Base-by-base conservation (phyloP, 2,113 vertebrate species). In the Saguinus imperator region DNA sequence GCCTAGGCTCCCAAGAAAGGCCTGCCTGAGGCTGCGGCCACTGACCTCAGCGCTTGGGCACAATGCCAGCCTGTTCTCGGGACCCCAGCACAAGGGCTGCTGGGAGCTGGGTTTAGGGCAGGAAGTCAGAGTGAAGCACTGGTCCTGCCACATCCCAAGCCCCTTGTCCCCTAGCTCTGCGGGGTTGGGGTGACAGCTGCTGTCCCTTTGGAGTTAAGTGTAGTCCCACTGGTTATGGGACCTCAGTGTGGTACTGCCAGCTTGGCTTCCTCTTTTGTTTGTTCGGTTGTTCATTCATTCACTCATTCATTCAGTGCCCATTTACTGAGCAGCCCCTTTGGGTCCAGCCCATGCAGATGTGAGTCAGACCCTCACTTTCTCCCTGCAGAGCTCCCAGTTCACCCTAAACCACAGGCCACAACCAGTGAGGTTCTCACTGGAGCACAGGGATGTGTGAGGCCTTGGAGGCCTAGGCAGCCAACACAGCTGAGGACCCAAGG, bases 11-110 rank as follows among this genome's bases (percentile, higher is more conserved):
- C 93, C 80, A 52, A 97, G 97, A 98, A 97, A 93, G 92, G 95
- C 96, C 93, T 94, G 96, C 90, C 95, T 88, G 91, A 96, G 97
- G 95, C 97, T 68, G 52, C 0, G 29, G 96, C 94, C 95, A 79
- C 94, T 98, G 97, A 98, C 96, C 97, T 98, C 98, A 97, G 91
- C 0, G 2, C 55, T 72, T 35, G 75, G 92, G 96, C 92, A 98
- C 97, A 97, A 84, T 96, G 97, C 91, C 50, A 35, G 88, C 83
- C 96, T 98, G 97, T 98, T 97, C 75, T 92, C 35, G 0, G 96
- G 98, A 97, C 97, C 97, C 97, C 94, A 35, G 87, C 95, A 90
- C 96, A 97, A 88, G 92, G 94, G 55, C 96, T 97, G 50, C 94
- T 85, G 96, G 96, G 96, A 96, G 89, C 87, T 76, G 89, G 37